Conservation (phyloP, 2,888 invertebrate species). For the Pseudococcus jackbeardsleyi region DNA sequence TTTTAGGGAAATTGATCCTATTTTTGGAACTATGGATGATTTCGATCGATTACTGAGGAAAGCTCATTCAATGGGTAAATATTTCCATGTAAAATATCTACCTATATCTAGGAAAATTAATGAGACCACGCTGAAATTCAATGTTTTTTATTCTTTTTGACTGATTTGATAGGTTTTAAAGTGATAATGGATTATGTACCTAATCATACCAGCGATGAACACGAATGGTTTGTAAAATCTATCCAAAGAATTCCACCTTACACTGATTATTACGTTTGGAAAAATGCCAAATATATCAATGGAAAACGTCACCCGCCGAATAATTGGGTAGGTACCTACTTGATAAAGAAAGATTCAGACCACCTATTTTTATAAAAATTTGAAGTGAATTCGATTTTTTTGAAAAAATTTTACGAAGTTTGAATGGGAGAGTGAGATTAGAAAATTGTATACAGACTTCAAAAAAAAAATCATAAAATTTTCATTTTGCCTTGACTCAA, state of each 20-base stretch:
- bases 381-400: too few relatives aligned
- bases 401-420: too few relatives aligned
- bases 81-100: too few relatives aligned
- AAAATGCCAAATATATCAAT: conserved; percentile 72
- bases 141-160: not conserved
- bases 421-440: too few relatives aligned
- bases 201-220: conserved; percentile 83
- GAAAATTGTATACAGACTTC: too few relatives aligned
- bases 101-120: too few relatives aligned
- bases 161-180: conserved; percentile 76
- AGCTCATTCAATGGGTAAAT: conserved; percentile 70
- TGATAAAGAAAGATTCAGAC: too few relatives aligned
- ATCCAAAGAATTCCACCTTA: conserved; percentile 75
- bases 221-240: conserved; percentile 86
- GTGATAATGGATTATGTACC: conserved; percentile 79
- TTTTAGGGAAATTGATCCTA: conserved; percentile 73
- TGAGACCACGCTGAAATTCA: too few relatives aligned
- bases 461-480: too few relatives aligned
- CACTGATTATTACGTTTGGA: conserved; percentile 86
- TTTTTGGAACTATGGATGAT: conserved; percentile 75
- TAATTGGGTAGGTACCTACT: conserved; percentile 82
- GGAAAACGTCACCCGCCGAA: conserved; percentile 76
- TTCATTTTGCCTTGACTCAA: too few relatives aligned
- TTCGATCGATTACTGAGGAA: conserved; percentile 71
- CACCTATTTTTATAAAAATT: too few relatives aligned